A percentile compares a stretch with the other conserved stretches of the same genome.
These are phyloP conservation scores for Rhopalosiphum nymphaeae DNA, from an alignment of 2,888 invertebrate species.

Conservation along the genomic window DNA sequence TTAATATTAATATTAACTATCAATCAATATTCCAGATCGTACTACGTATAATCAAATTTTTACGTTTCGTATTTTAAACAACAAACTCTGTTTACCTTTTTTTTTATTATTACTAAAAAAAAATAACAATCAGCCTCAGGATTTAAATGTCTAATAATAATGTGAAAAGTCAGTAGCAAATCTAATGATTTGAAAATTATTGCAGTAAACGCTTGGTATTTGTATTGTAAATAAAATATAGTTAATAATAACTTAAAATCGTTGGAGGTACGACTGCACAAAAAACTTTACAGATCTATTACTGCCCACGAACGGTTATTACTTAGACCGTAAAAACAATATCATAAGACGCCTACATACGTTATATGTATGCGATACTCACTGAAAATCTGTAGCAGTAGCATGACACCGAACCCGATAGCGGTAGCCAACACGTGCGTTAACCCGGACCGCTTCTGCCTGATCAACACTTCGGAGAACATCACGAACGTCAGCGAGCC, in stretches of 20 bases:
- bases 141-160: no score
- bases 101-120: no score
- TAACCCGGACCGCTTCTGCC: slow-evolving; percentile 77
- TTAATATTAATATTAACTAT: no score
- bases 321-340: no score
- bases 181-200: neutral
- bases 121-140: no score
- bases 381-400: slow-evolving; percentile 70
- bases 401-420: slow-evolving; percentile 75
- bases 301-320: neutral
- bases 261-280: neutral
- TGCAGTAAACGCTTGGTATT: neutral
- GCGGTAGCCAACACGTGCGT: slow-evolving; percentile 74
- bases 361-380: slow-evolving; percentile 65
- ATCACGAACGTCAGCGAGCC: slow-evolving; percentile 85
- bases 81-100: no score
- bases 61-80: no score
- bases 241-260: neutral
- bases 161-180: no score
- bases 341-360: no score
- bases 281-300: neutral
- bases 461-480: slow-evolving; percentile 83
- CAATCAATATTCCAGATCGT: no score
- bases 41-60: no score
- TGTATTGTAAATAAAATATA: neutral